Conservation (phyloP, 2,888 invertebrate species). For the Drosophila eohydei region DNA sequence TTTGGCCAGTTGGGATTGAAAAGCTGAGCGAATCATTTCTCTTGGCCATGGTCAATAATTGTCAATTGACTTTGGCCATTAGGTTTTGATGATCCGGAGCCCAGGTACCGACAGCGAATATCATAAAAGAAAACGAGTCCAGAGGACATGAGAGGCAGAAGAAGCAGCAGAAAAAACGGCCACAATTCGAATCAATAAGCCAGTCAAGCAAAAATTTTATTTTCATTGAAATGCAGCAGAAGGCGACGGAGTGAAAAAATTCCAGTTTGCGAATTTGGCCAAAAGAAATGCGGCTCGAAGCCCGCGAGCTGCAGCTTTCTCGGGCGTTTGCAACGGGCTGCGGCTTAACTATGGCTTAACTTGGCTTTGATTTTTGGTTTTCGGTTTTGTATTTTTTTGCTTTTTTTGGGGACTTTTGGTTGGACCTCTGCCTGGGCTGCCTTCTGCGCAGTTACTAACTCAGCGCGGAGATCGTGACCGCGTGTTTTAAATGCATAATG, state of each 20-base stretch:
- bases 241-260: conserved; percentile 74
- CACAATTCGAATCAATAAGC: conserved; percentile 70
- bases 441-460: conserved; percentile 79
- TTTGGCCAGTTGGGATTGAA: conserved; percentile 58
- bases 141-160: conserved; percentile 20
- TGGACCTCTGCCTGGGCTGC: conserved; percentile 43
- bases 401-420: conserved; percentile 58
- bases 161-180: conserved; percentile 42
- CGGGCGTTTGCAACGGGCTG: conserved; percentile 46
- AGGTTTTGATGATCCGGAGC: conserved; percentile 57
- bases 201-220: conserved; percentile 57
- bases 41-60: conserved; percentile 79
- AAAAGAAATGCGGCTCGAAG: conserved; percentile 66
- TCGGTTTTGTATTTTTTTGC: conserved; percentile 39
- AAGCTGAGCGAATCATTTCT: conserved; percentile 70
- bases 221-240: conserved; percentile 73
- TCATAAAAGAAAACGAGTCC: conserved; percentile 21
- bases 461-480: conserved; percentile 84
- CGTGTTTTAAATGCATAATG: conserved; percentile 85
- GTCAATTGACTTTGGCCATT: conserved; percentile 83
- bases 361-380: conserved; percentile 60
- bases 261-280: conserved; percentile 61
- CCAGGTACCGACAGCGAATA: conserved; percentile 3
- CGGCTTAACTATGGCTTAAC: conserved; percentile 45
- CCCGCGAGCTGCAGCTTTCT: conserved; percentile 67